A percentile compares a stretch with the other conserved stretches of the same genome.
Conservation (phyloP, 2,113 vertebrate species). For the Pungitius pungitius region DNA sequence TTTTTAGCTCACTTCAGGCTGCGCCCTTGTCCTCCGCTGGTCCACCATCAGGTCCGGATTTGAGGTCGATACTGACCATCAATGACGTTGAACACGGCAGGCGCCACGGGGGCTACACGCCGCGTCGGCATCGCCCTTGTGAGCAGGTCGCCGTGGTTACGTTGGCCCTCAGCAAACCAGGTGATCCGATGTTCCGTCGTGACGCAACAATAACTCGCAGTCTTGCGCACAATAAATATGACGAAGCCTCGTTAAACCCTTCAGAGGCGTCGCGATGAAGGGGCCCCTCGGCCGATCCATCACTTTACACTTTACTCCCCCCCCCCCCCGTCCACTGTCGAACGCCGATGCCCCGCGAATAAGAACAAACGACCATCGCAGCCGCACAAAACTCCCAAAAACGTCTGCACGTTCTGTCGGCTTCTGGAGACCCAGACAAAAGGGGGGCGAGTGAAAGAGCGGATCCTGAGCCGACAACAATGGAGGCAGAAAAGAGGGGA, state of each 20-base stretch:
- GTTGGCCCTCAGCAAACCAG: no score
- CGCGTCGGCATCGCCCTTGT: no score
- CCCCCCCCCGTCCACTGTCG: constrained; percentile 1
- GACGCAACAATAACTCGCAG: neutral
- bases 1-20: no score
- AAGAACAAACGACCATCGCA: neutral
- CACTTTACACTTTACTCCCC: no score
- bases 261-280: neutral
- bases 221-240: neutral
- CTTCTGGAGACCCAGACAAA: constrained; percentile 11
- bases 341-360: constrained; percentile 7
- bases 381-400: neutral
- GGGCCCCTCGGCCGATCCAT: neutral
- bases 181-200: neutral
- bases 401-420: constrained; percentile 1
- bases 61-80: no score
- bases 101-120: no score
- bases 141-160: no score
- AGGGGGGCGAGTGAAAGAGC: constrained; percentile 13
- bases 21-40: neutral
- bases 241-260: neutral
- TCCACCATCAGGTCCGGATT: no score
- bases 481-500: constrained; percentile 55
- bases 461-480: constrained; percentile 53
- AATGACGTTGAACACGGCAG: no score